Evolutionary conservation across 2,113 vertebrate species (phyloP).

Genomic region (Aleadryas rufinucha): DNA sequence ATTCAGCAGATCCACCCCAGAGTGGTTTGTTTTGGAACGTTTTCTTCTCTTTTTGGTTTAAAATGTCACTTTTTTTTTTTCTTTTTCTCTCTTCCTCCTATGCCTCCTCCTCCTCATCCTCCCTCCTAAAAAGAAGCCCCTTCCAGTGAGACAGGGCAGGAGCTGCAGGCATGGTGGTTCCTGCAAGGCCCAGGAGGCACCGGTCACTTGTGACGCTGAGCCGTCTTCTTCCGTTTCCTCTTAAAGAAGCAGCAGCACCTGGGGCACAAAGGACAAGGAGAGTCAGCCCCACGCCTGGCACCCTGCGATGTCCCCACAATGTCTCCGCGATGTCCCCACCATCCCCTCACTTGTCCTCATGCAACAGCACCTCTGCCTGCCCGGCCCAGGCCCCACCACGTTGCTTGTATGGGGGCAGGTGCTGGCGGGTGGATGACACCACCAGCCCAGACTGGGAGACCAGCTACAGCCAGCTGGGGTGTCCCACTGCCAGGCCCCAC

Average conservation of each 20-base stretch:
- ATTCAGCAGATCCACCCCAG: conserved; percentile 57
- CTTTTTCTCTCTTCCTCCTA: conserved; percentile 32
- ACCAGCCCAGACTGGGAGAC: background rate
- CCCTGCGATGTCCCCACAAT: background rate
- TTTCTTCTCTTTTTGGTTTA: conserved; percentile 79
- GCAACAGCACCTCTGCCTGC: background rate
- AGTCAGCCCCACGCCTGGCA: background rate
- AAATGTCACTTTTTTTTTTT: conserved; percentile 57
- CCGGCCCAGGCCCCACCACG: accelerated
- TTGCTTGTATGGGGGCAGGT: background rate
- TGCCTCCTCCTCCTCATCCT: conserved; percentile 32
- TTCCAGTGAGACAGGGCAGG: conserved; percentile 76
- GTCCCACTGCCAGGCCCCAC: background rate
- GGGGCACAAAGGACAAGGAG: conserved; percentile 64
- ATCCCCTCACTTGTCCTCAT: background rate
- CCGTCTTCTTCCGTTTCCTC: conserved; percentile 98
- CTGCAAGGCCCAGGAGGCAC: conserved; percentile 72
- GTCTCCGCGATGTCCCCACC: background rate
- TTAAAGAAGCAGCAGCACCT: conserved; percentile 99
- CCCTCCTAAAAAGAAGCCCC: conserved; percentile 70
- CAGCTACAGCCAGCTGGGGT: background rate
- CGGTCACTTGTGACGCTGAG: conserved; percentile 94
- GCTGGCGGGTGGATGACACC: background rate
- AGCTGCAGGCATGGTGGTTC: conserved; percentile 67
- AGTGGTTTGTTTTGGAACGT: conserved; percentile 73